Evolutionary conservation across 2,113 vertebrate genomes (phyloP), one percentile per base, ranked within the genome.

Genomic region (Daubentonia madagascariensis): DNA sequence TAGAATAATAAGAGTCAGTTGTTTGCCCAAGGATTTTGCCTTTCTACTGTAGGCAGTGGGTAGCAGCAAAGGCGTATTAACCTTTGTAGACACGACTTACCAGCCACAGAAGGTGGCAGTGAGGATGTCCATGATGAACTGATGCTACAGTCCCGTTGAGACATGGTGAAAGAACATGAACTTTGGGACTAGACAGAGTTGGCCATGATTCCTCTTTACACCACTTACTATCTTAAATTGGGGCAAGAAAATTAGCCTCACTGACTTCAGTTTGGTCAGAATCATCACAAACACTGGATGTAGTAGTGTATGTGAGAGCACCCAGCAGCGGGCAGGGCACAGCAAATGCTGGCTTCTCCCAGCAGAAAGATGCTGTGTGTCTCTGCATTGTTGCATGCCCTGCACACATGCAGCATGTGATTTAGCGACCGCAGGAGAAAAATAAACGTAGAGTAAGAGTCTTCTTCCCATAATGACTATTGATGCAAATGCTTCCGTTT

Each of bases 341-440:
- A 16, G 73, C 30, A 1, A 1, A 9, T 12, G 17, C 16, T 4
- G 11, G 48, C 45, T 23, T 3, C 11, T 22, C 6, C 1, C 30
- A 3, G 32, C 0, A n/a, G 40, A 14, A 16, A 13, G 37, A 35
- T 6, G 11, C 1, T 5, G 32, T 61, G 54, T 22, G 14, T 37
- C 86, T 0, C 0, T 1, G 75, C 17, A 6, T 37, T 0, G 3
- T 25, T 6, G 3, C 2, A 0, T 7, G 8, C 43, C 1, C 63
- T 11, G 54, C 9, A 8, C 9, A 6, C 3, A 5, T 48, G 35
- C 11, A 0, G 14, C 35, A 25, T 2, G 28, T 6, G 65, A 35
- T 70, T 48, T 9, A 30, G 63, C 4, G 2, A 37, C 20, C 5
- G 14, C 0, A 3, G 1, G 2, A 8, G 67, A 48, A 8, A 17